A percentile compares a stretch with the other conserved stretches of the same genome.
These are phyloP conservation scores for Uloborus plumipes DNA, from an alignment of 2,888 invertebrate genomes.

Conservation along the genomic window DNA sequence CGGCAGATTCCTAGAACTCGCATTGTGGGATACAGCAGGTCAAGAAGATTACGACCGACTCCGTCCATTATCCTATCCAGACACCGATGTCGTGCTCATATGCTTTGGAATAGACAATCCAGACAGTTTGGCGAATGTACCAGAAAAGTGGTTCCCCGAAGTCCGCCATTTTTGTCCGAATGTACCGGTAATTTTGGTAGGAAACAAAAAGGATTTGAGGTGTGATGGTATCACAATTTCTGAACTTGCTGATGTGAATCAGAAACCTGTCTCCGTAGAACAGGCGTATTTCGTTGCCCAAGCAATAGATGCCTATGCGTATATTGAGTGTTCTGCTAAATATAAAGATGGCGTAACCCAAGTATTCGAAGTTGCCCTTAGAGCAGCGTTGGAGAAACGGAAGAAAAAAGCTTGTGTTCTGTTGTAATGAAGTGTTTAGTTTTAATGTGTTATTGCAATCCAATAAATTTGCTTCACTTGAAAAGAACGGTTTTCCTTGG, in stretches of 20 bases:
- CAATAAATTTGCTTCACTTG: too few relatives aligned
- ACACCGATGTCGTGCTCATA: constrained; percentile 76
- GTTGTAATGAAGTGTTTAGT: too few relatives aligned
- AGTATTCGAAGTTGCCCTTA: constrained; percentile 98
- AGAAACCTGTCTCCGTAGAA: constrained; percentile 95
- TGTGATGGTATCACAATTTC: constrained; percentile 85
- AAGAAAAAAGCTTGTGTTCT: constrained; percentile 77
- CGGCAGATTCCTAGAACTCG: constrained; percentile 81
- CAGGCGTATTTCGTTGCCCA: constrained; percentile 98
- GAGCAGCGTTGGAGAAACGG: constrained; percentile 96
- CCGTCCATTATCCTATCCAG: constrained; percentile 74
- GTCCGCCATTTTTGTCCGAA: constrained; percentile 75
- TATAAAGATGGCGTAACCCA: constrained; percentile 99
- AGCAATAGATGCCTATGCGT: constrained; percentile 97
- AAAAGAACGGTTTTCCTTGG: too few relatives aligned
- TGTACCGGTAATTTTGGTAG: constrained; percentile 75
- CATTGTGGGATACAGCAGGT: constrained; percentile 70
- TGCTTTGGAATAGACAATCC: constrained; percentile 76
- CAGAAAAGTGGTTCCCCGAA: constrained; percentile 76
- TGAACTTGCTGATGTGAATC: constrained; percentile 82
- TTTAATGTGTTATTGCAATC: too few relatives aligned
- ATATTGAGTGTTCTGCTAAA: constrained; percentile 98
- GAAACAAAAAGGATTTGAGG: constrained; percentile 80
- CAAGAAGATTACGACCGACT: constrained; percentile 74
- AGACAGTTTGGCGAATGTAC: constrained; percentile 75